These are phyloP conservation scores for Fringilla coelebs DNA, from an alignment of 2,797 vertebrate genomes.

Conservation along the genomic window DNA sequence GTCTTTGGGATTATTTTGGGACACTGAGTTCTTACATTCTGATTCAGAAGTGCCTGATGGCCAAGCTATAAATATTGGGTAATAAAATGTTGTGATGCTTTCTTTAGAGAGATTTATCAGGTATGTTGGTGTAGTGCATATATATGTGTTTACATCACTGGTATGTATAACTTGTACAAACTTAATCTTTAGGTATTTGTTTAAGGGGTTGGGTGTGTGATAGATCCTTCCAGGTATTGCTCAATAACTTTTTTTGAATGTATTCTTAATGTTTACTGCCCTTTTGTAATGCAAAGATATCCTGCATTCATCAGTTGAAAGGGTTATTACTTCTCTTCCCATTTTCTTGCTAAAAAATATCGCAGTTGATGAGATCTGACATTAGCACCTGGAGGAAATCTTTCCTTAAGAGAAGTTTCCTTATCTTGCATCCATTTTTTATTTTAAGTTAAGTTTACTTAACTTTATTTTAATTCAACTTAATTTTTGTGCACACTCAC, in stretches of 20 bases:
- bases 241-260: not conserved
- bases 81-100: not conserved
- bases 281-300: not conserved
- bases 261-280: not conserved
- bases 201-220: not conserved
- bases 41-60: not conserved
- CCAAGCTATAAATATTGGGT: not conserved
- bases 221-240: not conserved
- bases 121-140: not conserved
- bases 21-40: not conserved
- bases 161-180: not conserved
- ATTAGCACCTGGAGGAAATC: not conserved
- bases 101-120: not conserved
- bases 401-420: not conserved
- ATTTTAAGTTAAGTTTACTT: not conserved
- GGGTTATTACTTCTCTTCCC: not conserved
- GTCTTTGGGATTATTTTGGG: not conserved
- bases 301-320: not conserved
- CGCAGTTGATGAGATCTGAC: not conserved
- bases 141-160: not conserved
- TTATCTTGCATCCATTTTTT: not conserved
- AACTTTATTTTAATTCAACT: not conserved
- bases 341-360: not conserved
- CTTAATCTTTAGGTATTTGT: slow-evolving; percentile 17
- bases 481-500: not conserved